Conservation (phyloP, 2,797 vertebrate genomes). For the Acanthurus lineatus region DNA sequence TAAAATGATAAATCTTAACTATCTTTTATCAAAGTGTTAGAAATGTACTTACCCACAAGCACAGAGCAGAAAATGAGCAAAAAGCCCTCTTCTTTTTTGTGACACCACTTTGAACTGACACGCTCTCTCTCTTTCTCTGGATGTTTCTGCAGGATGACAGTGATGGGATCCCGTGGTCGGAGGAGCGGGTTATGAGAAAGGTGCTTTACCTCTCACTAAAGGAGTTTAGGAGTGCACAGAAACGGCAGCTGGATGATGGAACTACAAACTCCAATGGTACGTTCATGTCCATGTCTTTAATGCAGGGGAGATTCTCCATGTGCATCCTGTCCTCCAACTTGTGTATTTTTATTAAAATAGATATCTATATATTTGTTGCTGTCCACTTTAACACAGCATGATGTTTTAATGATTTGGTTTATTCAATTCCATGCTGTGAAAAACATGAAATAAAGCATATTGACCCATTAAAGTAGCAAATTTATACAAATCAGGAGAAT, state of each 20-base stretch:
- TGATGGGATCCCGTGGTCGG: conserved; percentile 99
- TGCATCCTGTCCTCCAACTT: not conserved
- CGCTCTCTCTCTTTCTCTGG: conserved; percentile 17
- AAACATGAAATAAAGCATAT: not conserved
- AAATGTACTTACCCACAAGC: not conserved
- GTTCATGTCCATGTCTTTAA: conserved; percentile 48
- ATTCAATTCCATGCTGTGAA: not conserved
- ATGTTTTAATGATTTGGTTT: not conserved
- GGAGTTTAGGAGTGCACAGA: conserved; percentile 98
- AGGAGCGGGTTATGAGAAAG: conserved; percentile 98
- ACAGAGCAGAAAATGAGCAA: not conserved
- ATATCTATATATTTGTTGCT: not conserved
- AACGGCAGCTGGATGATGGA: conserved; percentile 93
- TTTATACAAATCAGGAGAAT: not conserved
- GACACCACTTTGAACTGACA: conserved; percentile 19
- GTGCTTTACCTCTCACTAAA: conserved; percentile 99
- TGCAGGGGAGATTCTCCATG: not conserved
- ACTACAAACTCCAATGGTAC: conserved; percentile 92
- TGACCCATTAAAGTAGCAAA: not conserved
- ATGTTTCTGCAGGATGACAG: conserved; percentile 93
- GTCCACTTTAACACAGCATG: not conserved
- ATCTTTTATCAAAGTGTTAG: not conserved
- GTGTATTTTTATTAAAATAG: too few relatives aligned
- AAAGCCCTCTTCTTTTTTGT: not conserved
- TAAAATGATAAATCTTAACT: not conserved